Percentiles rank a stretch among this genome's conserved stretches.
phyloP scores from a whole-genome alignment of 1,140 invertebrate genomes.

The Drosophila sechellia region DNA sequence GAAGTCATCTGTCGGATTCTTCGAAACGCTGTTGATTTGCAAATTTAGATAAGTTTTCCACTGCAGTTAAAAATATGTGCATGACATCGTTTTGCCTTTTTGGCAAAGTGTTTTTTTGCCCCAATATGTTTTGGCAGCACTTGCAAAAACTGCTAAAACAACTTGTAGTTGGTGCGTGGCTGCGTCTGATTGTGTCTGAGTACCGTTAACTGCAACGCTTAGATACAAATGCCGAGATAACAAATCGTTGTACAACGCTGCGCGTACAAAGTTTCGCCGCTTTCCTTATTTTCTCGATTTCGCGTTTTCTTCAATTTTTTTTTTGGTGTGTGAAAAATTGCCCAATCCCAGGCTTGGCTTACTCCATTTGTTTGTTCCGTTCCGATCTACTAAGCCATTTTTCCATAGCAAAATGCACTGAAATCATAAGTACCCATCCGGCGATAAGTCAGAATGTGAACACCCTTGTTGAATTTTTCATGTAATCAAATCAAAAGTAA shows the following conservation, averaged over 20 bases:
- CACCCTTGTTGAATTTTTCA: no score
- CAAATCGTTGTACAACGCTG: slow-evolving; percentile 72
- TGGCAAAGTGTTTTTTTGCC: slow-evolving; percentile 53
- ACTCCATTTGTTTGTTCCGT: slow-evolving; percentile 1
- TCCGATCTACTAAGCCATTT: slow-evolving; percentile 1
- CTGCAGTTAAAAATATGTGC: slow-evolving; percentile 18
- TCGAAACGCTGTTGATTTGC: slow-evolving; percentile 30
- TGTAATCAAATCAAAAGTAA: not conserved
- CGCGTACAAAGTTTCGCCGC: slow-evolving; percentile 42
- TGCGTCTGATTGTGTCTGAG: slow-evolving; percentile 33
- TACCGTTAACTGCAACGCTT: slow-evolving; percentile 77
- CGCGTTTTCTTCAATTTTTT: slow-evolving; percentile 19
- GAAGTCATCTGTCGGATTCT: slow-evolving; percentile 39
- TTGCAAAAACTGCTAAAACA: slow-evolving; percentile 46
- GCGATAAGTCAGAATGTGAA: no score
- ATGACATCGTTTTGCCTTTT: slow-evolving; percentile 47
- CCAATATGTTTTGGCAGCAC: slow-evolving; percentile 69
- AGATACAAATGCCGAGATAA: slow-evolving; percentile 74
- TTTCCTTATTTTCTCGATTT: slow-evolving; percentile 30
- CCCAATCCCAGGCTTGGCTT: slow-evolving; percentile 47
- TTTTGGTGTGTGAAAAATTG: slow-evolving; percentile 53
- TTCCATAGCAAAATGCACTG: not conserved
- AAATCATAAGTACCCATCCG: not conserved
- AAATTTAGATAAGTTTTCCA: slow-evolving; percentile 34
- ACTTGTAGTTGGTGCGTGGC: slow-evolving; percentile 54